phyloP scores from a whole-genome alignment of 1,140 invertebrate genomes.

The Aphidius gifuensis region DNA sequence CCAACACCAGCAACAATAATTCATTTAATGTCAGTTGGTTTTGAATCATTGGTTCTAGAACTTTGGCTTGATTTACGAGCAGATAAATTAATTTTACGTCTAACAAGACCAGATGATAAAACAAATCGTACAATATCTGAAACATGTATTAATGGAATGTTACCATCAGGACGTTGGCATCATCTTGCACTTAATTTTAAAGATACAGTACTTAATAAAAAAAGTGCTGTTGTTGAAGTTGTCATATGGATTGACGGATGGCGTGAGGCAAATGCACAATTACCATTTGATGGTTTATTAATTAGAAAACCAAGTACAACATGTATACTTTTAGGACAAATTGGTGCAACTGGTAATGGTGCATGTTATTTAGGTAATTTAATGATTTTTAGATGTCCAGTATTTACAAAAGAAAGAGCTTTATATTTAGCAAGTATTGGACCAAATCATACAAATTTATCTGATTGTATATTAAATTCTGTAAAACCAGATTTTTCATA shows the following conservation, averaged over 20 bases:
- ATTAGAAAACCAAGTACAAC: conserved; percentile 53
- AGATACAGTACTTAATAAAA: conserved; percentile 58
- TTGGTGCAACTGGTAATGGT: conserved; percentile 42
- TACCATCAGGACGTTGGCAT: conserved; percentile 58
- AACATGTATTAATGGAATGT: conserved; percentile 52
- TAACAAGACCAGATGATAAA: conserved; percentile 59
- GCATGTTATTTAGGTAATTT: conserved; percentile 57
- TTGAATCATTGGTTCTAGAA: conserved; percentile 57
- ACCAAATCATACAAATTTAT: conserved; percentile 56
- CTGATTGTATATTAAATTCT: conserved; percentile 53
- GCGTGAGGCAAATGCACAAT: conserved; percentile 50
- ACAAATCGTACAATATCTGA: conserved; percentile 57
- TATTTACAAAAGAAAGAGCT: conserved; percentile 54
- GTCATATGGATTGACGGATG: conserved; percentile 57
- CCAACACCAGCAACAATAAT: conserved; percentile 49
- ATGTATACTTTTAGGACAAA: conserved; percentile 55
- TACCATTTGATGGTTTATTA: conserved; percentile 55
- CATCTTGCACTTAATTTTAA: conserved; percentile 62
- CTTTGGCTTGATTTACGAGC: conserved; percentile 55
- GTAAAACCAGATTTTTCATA: conserved; percentile 52
- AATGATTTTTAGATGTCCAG: conserved; percentile 55
- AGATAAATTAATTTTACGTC: conserved; percentile 55
- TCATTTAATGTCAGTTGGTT: conserved; percentile 59
- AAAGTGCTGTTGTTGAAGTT: conserved; percentile 61
- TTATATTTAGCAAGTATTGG: conserved; percentile 54